Percentiles rank a stretch among this genome's conserved stretches.
phyloP scores from a whole-genome alignment of 2,113 vertebrate species.

The Xiphorhynchus elegans region DNA sequence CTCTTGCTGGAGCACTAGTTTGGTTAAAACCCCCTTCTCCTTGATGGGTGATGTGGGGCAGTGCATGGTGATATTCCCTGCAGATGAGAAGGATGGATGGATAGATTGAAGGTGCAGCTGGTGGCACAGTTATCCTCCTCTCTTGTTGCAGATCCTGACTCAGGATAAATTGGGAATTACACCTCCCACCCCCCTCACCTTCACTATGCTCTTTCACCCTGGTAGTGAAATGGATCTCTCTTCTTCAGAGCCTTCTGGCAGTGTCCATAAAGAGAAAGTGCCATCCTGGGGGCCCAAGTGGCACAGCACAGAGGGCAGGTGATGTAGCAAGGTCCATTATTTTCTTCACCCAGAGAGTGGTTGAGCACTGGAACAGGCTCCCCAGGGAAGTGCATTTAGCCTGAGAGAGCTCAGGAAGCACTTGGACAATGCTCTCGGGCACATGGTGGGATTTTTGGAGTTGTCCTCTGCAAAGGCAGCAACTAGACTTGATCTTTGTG shows the following conservation, averaged over 20 bases:
- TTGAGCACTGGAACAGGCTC: neutral
- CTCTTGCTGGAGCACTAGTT: neutral
- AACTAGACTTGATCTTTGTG: neutral
- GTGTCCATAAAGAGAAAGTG: neutral
- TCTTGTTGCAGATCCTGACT: neutral
- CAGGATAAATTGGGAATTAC: neutral
- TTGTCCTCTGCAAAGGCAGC: neutral
- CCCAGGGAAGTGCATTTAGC: neutral
- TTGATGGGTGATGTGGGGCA: neutral
- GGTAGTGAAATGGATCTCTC: neutral
- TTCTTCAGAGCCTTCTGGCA: neutral
- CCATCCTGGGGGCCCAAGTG: rapidly evolving
- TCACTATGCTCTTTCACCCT: neutral
- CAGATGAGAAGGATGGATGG: neutral
- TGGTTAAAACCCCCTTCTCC: neutral
- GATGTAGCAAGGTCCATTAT: neutral
- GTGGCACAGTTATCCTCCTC: neutral
- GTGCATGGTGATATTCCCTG: neutral
- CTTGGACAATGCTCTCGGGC: neutral
- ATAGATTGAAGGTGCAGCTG: no score
- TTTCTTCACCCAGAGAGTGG: neutral
- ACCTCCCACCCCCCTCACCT: neutral
- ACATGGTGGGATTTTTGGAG: neutral
- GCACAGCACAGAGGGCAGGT: neutral
- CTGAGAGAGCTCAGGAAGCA: neutral